These are phyloP conservation scores for Perithous albicinctus DNA, from an alignment of 2,888 invertebrate genomes.

Conservation along the genomic window DNA sequence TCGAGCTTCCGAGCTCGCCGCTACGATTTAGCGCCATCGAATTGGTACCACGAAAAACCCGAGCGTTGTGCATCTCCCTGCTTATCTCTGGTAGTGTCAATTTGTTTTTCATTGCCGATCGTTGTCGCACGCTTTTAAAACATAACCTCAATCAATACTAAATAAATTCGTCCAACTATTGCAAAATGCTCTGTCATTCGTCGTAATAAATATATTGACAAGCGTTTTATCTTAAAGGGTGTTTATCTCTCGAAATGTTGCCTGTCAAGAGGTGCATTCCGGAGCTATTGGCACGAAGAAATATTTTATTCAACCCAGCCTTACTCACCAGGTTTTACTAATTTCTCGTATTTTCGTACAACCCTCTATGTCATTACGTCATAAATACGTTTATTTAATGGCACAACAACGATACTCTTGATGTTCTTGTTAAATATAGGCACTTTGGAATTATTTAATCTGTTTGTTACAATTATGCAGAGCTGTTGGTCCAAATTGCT, in stretches of 20 bases:
- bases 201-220: not conserved
- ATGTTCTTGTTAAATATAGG: conserved; percentile 27
- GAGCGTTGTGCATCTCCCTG: too few relatives aligned
- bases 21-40: too few relatives aligned
- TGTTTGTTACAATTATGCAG: conserved; percentile 39
- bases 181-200: conserved; percentile 15
- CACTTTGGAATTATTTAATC: not conserved
- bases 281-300: conserved; percentile 72
- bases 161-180: not conserved
- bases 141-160: not conserved
- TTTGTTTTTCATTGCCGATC: too few relatives aligned
- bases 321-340: conserved; percentile 72
- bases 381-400: not conserved
- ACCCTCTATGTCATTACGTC: conserved; percentile 26
- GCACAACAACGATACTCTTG: not conserved
- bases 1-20: too few relatives aligned
- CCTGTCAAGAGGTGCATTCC: conserved; percentile 70
- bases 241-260: conserved; percentile 70
- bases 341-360: conserved; percentile 7
- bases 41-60: too few relatives aligned
- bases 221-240: not conserved
- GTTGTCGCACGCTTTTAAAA: not conserved
- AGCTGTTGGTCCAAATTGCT: conserved; percentile 44
- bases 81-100: too few relatives aligned
- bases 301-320: conserved; percentile 64